Conservation (phyloP, 2,113 vertebrate species). For the Macheiramphus alcinus region DNA sequence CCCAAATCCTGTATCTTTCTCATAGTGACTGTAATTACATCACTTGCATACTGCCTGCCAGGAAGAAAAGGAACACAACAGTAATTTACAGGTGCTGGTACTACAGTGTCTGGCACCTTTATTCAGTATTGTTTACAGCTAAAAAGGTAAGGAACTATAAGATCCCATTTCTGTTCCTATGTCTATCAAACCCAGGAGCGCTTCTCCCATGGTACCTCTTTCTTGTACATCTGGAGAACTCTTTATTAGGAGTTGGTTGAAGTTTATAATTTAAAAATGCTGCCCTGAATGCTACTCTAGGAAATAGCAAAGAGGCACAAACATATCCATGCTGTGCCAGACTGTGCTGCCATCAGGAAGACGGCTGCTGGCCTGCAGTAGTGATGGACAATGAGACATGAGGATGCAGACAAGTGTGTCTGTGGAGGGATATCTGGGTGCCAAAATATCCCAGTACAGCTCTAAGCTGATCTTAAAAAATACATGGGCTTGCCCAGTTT, state of each 20-base stretch:
- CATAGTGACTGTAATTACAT: conserved; percentile 64
- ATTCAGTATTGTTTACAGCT: not conserved
- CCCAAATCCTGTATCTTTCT: conserved; percentile 64
- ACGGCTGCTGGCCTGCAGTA: not conserved
- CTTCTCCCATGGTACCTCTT: not conserved
- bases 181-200: not conserved
- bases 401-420: not conserved
- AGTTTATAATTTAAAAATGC: not conserved
- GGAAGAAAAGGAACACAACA: not conserved
- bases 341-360: not conserved
- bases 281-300: not conserved
- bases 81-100: not conserved
- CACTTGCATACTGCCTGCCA: conserved; percentile 75
- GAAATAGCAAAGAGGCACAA: not conserved
- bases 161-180: not conserved
- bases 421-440: not conserved
- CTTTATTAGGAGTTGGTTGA: not conserved
- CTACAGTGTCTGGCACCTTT: not conserved
- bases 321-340: not conserved
- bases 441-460: not conserved
- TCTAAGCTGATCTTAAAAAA: not conserved
- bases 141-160: not conserved
- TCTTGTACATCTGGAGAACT: not conserved
- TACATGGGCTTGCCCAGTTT: not conserved
- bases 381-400: not conserved